Percentiles rank a stretch among this genome's conserved stretches.
Evolutionary conservation across 1,140 invertebrate genomes (phyloP).

Genomic region (Pogonus chalceus): DNA sequence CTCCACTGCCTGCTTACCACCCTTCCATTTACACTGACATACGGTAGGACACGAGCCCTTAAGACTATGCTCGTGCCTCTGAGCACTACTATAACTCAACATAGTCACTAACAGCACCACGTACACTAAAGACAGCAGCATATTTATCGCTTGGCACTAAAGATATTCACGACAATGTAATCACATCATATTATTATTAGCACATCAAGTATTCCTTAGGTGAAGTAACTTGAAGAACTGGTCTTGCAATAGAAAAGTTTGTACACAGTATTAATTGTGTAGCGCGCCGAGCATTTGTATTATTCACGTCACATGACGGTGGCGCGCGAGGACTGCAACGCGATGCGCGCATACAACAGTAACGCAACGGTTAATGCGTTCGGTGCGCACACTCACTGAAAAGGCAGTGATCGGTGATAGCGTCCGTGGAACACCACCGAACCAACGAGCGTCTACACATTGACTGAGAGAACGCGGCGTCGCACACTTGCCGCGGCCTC

Average conservation of each 20-base stretch:
- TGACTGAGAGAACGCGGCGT: not conserved
- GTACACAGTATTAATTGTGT: too few species aligned
- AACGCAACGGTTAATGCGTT: not conserved
- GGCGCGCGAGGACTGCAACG: not conserved
- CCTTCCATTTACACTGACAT: conserved; percentile 86
- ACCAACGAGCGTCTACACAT: not conserved
- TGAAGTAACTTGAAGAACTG: not conserved
- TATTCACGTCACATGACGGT: not conserved
- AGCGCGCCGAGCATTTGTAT: not conserved
- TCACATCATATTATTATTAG: not conserved
- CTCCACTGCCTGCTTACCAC: conserved; percentile 82
- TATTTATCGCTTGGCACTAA: not conserved
- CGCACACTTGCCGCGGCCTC: not conserved
- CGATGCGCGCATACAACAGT: not conserved
- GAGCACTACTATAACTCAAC: conserved; percentile 8
- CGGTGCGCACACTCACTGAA: not conserved
- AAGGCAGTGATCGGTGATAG: not conserved
- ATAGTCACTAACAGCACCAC: not conserved
- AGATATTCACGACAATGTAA: not conserved
- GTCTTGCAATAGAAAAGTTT: too few species aligned
- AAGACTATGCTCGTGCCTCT: conserved; percentile 25
- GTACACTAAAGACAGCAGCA: not conserved
- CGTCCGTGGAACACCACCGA: not conserved
- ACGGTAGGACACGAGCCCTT: conserved; percentile 61
- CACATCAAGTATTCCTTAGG: not conserved